phyloP scores from a whole-genome alignment of 2,113 vertebrate genomes.

The Miniopterus natalensis region DNA sequence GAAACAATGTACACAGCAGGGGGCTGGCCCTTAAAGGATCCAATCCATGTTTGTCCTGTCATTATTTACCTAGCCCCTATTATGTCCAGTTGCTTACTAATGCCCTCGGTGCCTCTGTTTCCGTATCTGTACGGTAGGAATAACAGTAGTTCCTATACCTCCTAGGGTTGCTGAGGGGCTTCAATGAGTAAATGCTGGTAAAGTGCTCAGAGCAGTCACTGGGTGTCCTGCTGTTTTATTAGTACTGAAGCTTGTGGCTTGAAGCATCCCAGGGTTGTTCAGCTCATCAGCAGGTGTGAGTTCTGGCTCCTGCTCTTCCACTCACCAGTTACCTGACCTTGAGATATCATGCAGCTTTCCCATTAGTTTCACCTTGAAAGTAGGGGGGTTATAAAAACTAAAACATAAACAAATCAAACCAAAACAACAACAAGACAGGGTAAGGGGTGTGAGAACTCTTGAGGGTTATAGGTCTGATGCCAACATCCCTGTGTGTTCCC shows the following conservation, averaged over 20 bases:
- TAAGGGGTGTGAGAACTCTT: not conserved
- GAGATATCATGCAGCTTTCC: not conserved
- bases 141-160: not conserved
- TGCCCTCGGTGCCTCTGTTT: not conserved
- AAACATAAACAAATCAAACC: not conserved
- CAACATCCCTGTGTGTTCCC: no score
- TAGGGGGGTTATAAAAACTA: not conserved
- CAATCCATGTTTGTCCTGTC: not conserved
- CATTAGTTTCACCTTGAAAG: not conserved
- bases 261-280: not conserved
- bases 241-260: not conserved
- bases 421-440: not conserved
- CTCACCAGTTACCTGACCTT: not conserved
- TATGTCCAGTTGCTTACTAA: no score
- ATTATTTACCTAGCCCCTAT: no score
- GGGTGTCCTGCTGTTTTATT: fast-evolving
- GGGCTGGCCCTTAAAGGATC: not conserved
- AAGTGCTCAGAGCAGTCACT: not conserved
- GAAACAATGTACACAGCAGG: not conserved
- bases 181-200: fast-evolving
- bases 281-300: not conserved
- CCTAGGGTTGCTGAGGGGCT: not conserved
- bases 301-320: not conserved
- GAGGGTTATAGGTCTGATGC: not conserved
- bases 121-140: not conserved